Conservation (phyloP, 2,113 vertebrate genomes). For the Arvicanthis niloticus region DNA sequence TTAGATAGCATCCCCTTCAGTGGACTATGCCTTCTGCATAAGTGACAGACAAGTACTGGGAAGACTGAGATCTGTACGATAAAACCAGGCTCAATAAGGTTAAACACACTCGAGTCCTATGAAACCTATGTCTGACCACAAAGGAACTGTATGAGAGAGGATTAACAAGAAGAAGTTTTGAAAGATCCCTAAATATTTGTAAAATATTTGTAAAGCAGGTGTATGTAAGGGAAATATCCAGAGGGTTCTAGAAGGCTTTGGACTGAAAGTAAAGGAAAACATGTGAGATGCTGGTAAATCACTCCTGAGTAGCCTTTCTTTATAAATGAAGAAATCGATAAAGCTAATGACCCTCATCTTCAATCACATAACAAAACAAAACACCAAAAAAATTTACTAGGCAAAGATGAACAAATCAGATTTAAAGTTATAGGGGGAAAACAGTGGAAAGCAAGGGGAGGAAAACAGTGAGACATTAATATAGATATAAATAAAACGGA, state of each 20-base stretch:
- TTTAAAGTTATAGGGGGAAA: background rate
- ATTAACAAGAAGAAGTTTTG: background rate
- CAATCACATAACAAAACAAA: background rate
- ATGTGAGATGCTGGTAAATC: background rate
- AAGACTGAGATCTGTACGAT: background rate
- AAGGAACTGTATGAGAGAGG: background rate
- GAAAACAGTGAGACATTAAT: background rate
- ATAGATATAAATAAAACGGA: background rate
- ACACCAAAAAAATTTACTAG: background rate
- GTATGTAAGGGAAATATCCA: background rate
- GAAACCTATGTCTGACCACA: background rate
- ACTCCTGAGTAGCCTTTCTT: background rate
- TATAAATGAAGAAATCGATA: slow-evolving; percentile 22
- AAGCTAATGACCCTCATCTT: background rate
- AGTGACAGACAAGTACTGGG: background rate
- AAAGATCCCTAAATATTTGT: background rate
- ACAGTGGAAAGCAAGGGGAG: background rate
- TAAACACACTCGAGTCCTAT: background rate
- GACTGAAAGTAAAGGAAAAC: background rate
- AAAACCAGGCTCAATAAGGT: background rate
- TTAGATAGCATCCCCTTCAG: background rate
- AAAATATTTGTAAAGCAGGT: slow-evolving; percentile 2
- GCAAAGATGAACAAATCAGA: background rate
- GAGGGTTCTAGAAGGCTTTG: background rate
- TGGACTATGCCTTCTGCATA: background rate